These are phyloP conservation scores for Melanerpes formicivorus DNA, from an alignment of 2,113 vertebrate genomes.

Conservation along the genomic window DNA sequence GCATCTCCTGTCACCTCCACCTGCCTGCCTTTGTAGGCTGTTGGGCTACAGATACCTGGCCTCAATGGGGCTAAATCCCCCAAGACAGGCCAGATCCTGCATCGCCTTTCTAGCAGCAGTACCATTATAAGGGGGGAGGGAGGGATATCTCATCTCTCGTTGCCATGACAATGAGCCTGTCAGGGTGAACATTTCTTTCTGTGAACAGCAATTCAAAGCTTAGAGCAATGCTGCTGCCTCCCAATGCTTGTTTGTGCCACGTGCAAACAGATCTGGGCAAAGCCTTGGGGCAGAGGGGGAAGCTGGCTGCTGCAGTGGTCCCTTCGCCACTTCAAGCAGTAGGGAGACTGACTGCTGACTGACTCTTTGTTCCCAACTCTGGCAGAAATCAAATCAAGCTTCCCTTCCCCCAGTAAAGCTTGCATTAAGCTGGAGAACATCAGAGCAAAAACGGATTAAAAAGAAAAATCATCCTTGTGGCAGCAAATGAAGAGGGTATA, in stretches of 20 bases:
- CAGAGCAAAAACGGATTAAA: constrained; percentile 16
- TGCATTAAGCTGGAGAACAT: neutral
- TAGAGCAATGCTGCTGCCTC: neutral
- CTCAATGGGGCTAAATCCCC: neutral
- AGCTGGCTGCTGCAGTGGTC: neutral
- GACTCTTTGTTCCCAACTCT: neutral
- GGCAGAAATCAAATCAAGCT: neutral
- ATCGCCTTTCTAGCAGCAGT: neutral
- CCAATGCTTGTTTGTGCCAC: neutral
- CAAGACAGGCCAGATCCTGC: accelerated
- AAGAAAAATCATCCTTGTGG: constrained; percentile 7
- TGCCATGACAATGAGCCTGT: constrained; percentile 53
- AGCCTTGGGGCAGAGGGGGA: neutral
- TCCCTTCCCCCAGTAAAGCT: constrained; percentile 49
- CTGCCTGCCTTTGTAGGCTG: accelerated
- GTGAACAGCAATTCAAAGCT: neutral
- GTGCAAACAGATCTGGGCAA: constrained; percentile 6
- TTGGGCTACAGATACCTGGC: neutral
- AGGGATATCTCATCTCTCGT: neutral
- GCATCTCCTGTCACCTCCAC: neutral
- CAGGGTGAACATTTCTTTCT: constrained; percentile 16
- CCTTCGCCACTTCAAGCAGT: neutral
- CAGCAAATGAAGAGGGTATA: neutral
- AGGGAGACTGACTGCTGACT: neutral
- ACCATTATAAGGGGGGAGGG: neutral